Base-by-base conservation (phyloP, 2,888 invertebrate species). In the Calameuta filiformis region DNA sequence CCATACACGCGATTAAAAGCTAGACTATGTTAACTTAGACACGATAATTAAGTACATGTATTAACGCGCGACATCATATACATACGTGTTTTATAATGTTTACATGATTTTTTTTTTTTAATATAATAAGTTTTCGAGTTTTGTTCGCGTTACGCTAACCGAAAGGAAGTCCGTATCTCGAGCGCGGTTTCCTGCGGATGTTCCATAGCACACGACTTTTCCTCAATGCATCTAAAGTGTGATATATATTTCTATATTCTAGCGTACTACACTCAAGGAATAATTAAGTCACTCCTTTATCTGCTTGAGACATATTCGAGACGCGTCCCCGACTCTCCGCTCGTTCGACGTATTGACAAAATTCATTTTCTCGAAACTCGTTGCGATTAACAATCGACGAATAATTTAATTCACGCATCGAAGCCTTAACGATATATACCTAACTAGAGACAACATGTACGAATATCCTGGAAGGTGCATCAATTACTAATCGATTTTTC, bases 391-490 rank as follows among this genome's bases (percentile, higher is more conserved):
- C 68, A 12, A 71, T 69, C 69, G 69, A 33, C 31, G 69, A 69
- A 11, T 33, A 34, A 31, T 76, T 35, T 23, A 69, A 31, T 73
- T 56, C 34, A 6, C 34, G n/a, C 33, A 69, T 76, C 73, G 79
- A 78, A 80, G 75, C 68, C 79, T 82, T 81, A 79, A 56, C 2
- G 40, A 56, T 83, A 81, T 80, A 84, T 83, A 88, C 85, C 87
- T 88, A 89, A 87, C 86, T 89, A 89, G 87, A 89, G 87, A 89
- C 87, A 89, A 88, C 87, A 87, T 84, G 85, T 87, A 87, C 82
- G 85, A 86, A 85, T 84, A 83, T 86, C 81, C 76, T 86, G 85
- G 85, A 86, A 86, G 83, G 88, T 87, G 89, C 87, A 84, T 85
- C 84, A 77, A 80, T 81, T 69, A 40, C 75, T 78, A 78, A 74